Base-by-base conservation (phyloP, 2,797 vertebrate genomes). In the Phoeniculus purpureus region DNA sequence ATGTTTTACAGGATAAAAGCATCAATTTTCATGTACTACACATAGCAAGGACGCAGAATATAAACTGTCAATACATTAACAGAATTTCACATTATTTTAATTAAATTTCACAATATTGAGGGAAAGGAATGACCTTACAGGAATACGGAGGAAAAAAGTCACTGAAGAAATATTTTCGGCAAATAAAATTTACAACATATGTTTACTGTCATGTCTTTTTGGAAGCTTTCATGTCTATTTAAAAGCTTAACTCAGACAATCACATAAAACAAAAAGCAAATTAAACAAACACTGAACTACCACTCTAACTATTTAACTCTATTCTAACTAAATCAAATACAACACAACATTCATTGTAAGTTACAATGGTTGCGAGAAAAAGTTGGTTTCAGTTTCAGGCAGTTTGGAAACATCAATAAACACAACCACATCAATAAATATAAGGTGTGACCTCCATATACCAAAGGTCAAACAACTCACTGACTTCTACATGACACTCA, bases 131-230 rank as follows among this genome's bases (percentile, higher is more conserved):
- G 52, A 25, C 12, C 37, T 72, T 78, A 15, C 3, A 58, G 14
- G 11, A 48, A 23, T 40, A 31, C 18, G 21, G 72, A 65, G 5
- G 9, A 68, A 66, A 55, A 27, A 31, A 77, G 14, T 34, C 4
- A 1, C 16, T 8, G 6, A 81, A 74, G 12, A 75, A 75, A 51
- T 16, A 81, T 65, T 25, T 47, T 68, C 62, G 31, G 47, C 17
- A 0, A 0, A 51, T 31, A 70, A 79, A 52, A 73, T 1, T 1
- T 45, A 60, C 1, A 50, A 68, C 19, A 29, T 25, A 70, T 8
- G 14, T 32, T 81, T 81, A 72, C 18, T 48, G 15, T 31, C 70
- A 55, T 13, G 37, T 37, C 37, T 37, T 37, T 37, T 37, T 37
- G 37, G 37, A 37, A 37, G 25, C 31, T 87, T 47, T 31, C 23